Percentiles rank a stretch among this genome's conserved stretches.
phyloP scores from a whole-genome alignment of 2,888 invertebrate genomes.

The Lepidochitona cinerea region DNA sequence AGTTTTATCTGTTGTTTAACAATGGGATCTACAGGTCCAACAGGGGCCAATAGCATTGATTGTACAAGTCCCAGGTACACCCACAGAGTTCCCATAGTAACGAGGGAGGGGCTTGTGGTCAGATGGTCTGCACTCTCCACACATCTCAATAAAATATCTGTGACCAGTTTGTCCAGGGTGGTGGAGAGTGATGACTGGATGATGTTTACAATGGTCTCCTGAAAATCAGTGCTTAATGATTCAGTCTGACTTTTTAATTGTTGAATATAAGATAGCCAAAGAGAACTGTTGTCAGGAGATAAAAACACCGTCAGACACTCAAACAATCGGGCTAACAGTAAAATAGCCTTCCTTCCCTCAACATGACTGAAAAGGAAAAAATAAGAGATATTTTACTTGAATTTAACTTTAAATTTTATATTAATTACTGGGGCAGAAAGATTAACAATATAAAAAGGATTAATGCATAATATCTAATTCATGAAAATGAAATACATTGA shows the following conservation, averaged over 20 bases:
- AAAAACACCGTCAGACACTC: background rate
- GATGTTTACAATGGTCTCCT: no score
- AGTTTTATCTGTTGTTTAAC: conserved; percentile 83
- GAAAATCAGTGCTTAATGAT: no score
- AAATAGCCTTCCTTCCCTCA: background rate
- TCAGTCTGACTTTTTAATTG: background rate
- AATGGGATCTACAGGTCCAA: conserved; percentile 86
- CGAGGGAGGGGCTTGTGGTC: no score
- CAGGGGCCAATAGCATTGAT: conserved; percentile 62
- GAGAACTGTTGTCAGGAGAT: background rate
- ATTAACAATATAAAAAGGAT: no score
- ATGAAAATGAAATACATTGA: no score
- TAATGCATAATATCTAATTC: no score
- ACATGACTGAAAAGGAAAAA: background rate
- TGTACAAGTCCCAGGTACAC: conserved; percentile 49
- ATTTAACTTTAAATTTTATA: no score
- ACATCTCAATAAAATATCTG: background rate
- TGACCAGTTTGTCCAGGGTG: background rate
- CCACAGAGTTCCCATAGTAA: conserved; percentile 26
- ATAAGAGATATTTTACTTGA: no score
- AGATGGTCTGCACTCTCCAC: background rate
- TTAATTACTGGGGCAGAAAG: no score
- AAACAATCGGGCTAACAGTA: background rate
- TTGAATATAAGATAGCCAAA: background rate
- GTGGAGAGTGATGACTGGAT: background rate